A percentile compares a stretch with the other conserved stretches of the same genome.
Conservation (phyloP, 2,797 vertebrate genomes). For the Tauraco hartlaubi region DNA sequence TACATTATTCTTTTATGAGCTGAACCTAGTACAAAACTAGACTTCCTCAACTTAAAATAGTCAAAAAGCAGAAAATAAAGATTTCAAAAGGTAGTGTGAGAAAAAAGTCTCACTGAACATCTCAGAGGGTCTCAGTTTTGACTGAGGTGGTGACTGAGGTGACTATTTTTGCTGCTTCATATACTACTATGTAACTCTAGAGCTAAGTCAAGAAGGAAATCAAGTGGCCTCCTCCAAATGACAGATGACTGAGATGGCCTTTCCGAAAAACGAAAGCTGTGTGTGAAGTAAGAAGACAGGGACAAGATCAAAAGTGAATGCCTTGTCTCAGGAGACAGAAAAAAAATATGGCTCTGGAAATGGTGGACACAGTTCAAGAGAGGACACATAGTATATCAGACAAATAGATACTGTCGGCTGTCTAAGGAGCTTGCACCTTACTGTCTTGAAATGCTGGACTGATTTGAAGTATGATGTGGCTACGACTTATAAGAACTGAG, state of each 20-base stretch:
- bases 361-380: neutral
- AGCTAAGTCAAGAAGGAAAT: neutral
- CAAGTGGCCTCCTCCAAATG: neutral
- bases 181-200: neutral
- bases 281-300: neutral
- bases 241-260: neutral
- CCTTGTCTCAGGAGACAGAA: neutral
- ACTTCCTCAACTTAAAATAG: neutral
- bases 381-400: neutral
- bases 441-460: neutral
- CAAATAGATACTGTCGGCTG: neutral
- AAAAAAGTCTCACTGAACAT: neutral
- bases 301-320: neutral
- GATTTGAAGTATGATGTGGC: neutral
- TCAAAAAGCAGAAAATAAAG: neutral
- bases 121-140: neutral
- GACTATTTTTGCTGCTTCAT: neutral
- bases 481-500: neutral
- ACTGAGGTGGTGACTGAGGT: neutral
- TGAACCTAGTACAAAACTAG: neutral
- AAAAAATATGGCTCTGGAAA: neutral
- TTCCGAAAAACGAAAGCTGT: neutral
- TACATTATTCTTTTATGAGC: neutral
- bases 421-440: neutral
- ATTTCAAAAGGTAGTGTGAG: neutral